A percentile compares a stretch with the other conserved stretches of the same genome.
phyloP scores from a whole-genome alignment of 2,113 vertebrate species.

The Lates calcarifer region DNA sequence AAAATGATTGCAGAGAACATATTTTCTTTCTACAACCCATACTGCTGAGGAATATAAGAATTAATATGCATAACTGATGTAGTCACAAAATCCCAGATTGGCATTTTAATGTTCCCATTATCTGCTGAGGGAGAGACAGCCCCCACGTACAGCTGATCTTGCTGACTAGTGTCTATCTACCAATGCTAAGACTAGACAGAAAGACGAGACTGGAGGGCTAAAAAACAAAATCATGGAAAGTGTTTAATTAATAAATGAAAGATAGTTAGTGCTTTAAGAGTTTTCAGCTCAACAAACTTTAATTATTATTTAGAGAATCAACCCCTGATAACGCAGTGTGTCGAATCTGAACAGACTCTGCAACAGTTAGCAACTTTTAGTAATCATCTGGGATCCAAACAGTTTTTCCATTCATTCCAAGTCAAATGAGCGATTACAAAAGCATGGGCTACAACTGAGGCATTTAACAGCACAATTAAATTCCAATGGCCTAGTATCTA shows the following conservation, averaged over 20 bases:
- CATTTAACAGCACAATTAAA: slow-evolving; percentile 85
- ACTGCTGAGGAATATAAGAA: slow-evolving; percentile 45
- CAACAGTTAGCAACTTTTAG: slow-evolving; percentile 62
- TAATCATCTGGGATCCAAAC: slow-evolving; percentile 60
- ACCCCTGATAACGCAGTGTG: not conserved
- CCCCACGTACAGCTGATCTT: slow-evolving; percentile 57
- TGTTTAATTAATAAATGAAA: slow-evolving; percentile 55
- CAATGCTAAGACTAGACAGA: slow-evolving; percentile 11
- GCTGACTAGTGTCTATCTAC: slow-evolving; percentile 52
- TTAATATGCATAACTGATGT: slow-evolving; percentile 68
- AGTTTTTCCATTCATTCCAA: slow-evolving; percentile 71
- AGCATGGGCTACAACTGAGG: slow-evolving; percentile 67
- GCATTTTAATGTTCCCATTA: slow-evolving; percentile 73
- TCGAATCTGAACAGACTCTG: slow-evolving; percentile 27
- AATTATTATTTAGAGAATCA: slow-evolving; percentile 45
- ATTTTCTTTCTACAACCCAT: slow-evolving; percentile 31
- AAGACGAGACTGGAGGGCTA: slow-evolving; percentile 6
- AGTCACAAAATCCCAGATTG: slow-evolving; percentile 67
- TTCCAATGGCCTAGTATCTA: slow-evolving; percentile 79
- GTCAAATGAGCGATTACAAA: slow-evolving; percentile 77
- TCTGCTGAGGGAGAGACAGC: slow-evolving; percentile 59
- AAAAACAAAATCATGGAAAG: slow-evolving; percentile 39
- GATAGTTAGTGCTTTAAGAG: slow-evolving; percentile 12
- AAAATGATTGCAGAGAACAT: slow-evolving; percentile 2
- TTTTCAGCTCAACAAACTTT: slow-evolving; percentile 30